Base-by-base conservation (phyloP, 2,797 vertebrate species). In the Enteromius trimaculatus region DNA sequence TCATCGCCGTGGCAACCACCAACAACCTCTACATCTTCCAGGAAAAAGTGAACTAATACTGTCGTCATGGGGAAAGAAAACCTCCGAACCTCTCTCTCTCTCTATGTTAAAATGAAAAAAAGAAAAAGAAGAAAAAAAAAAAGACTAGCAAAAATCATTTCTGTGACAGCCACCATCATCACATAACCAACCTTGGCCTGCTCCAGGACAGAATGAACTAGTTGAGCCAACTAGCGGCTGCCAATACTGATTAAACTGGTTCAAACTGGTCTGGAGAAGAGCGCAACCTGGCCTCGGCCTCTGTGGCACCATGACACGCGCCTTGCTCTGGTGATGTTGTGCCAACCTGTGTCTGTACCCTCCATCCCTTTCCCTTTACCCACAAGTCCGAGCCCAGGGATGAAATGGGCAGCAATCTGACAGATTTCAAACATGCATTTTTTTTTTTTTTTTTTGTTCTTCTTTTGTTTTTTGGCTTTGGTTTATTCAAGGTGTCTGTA, bases 1-100 rank as follows among this genome's bases (percentile, higher is more conserved):
- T 99, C 94, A 99, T 99, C 44, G 98, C 98, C 0, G 97, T 99
- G 93, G 98, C 98, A 5, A 98, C 98, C 87, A 99, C 97, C 95
- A 99, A 99, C 96, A 99, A 99, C 96, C 97, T 99, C 95, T 99
- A 99, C 96, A 99, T 99, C 97, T 99, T 99, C 97, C 98, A 99
- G 96, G 98, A 99, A 92, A 98, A 98, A 95, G 95, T 97, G 90
- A 99, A 97, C 95, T 99, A 97, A 90, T 21, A 65, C 55, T n/a
- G 80, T 49, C 71, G 23, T 71, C 58, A 8, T 44, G 79, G 78
- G 64, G 85, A 72, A 64, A 77, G 72, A 86, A 70, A 77, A 84
- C 75, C 84, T 81, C 69, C 3, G 66, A 79, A 81, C 79, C 82
- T 82, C 82, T 34, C 34, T 62, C 44, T 86, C 65, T 66, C 53